phyloP scores from a whole-genome alignment of 2,888 invertebrate genomes.

The Deilephila porcellus region DNA sequence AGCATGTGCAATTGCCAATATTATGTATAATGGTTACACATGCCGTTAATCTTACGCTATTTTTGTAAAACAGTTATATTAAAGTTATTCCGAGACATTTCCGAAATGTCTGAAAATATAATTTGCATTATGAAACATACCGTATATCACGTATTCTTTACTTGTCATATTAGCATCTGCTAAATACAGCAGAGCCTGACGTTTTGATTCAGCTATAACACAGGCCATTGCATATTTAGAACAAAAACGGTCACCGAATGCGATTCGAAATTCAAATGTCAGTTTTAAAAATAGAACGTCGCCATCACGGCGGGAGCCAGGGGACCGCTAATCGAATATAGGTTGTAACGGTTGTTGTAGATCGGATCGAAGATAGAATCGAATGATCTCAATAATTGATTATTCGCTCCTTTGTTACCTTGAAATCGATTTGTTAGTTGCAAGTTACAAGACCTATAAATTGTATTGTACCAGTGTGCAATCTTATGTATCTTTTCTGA shows the following conservation, averaged over 20 bases:
- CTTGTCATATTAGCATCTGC: constrained; percentile 54
- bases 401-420: constrained; percentile 18
- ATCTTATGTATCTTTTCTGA: no score
- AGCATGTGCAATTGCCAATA: no score
- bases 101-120: constrained; percentile 11
- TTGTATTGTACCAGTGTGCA: background rate
- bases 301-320: constrained; percentile 42
- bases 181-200: constrained; percentile 60
- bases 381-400: constrained; percentile 8
- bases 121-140: constrained; percentile 33
- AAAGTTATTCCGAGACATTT: no score
- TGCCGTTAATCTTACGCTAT: no score
- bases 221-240: constrained; percentile 67
- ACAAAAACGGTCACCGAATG: constrained; percentile 59
- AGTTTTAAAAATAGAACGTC: constrained; percentile 64
- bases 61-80: no score
- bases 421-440: constrained; percentile 35
- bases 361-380: constrained; percentile 29
- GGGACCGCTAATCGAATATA: constrained; percentile 50
- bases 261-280: constrained; percentile 70
- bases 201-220: constrained; percentile 48
- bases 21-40: no score
- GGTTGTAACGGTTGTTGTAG: constrained; percentile 26
- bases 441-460: background rate
- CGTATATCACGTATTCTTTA: constrained; percentile 36